These are phyloP conservation scores for Macrobrachium rosenbergii DNA, from an alignment of 1,140 invertebrate genomes.

Conservation along the genomic window DNA sequence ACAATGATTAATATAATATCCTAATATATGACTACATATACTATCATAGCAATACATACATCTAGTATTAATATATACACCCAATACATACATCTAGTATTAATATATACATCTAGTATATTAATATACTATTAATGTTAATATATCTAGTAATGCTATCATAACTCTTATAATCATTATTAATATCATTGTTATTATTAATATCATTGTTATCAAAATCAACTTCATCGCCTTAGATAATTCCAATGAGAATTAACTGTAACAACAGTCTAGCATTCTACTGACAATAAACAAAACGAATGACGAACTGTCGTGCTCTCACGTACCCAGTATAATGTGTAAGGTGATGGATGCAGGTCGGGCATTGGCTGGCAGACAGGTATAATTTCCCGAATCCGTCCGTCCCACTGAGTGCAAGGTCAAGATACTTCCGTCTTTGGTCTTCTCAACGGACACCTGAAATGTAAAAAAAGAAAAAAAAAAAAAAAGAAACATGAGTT, in stretches of 20 bases:
- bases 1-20: too few species aligned
- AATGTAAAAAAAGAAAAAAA: neutral
- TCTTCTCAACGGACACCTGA: constrained; percentile 32
- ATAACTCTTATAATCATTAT: too few species aligned
- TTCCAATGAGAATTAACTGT: neutral
- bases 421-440: constrained; percentile 23
- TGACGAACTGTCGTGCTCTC: neutral
- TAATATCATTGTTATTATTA: too few species aligned
- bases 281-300: neutral
- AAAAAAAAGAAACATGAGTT: neutral
- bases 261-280: too few species aligned
- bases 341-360: constrained; percentile 43
- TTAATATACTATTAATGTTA: too few species aligned
- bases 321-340: constrained; percentile 43
- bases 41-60: too few species aligned
- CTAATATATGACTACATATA: too few species aligned
- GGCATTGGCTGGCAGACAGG: constrained; percentile 35
- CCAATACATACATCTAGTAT: too few species aligned
- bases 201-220: neutral
- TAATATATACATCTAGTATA: too few species aligned
- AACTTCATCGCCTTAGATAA: neutral
- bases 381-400: constrained; percentile 41
- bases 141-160: too few species aligned
- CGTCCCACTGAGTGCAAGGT: constrained; percentile 31
- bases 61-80: too few species aligned